Percentiles rank a stretch among this genome's conserved stretches.
phyloP scores from a whole-genome alignment of 2,888 invertebrate genomes.

The Scaptomyza flava region DNA sequence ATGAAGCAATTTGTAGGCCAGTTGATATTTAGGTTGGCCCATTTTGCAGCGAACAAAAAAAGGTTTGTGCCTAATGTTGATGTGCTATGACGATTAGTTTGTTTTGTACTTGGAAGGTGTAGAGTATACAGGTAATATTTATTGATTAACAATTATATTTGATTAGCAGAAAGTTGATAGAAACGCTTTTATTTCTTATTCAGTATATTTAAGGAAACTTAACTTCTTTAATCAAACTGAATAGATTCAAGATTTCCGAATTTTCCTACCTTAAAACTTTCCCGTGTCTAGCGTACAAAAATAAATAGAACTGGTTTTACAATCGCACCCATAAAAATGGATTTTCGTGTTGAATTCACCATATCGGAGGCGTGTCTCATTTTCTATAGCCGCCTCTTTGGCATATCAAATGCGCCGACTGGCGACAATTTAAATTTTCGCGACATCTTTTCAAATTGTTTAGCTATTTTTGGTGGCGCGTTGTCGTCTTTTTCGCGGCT shows the following conservation, averaged over 20 bases:
- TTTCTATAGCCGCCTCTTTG: constrained; percentile 48
- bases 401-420: constrained; percentile 66
- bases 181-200: too few relatives aligned
- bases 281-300: too few relatives aligned
- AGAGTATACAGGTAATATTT: too few relatives aligned
- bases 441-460: constrained; percentile 78
- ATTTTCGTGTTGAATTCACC: constrained; percentile 18
- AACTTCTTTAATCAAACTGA: too few relatives aligned
- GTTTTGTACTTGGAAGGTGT: too few relatives aligned
- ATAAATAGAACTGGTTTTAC: constrained; percentile 2
- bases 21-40: constrained; percentile 18
- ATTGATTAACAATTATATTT: too few relatives aligned
- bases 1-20: constrained; percentile 74
- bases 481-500: constrained; percentile 40
- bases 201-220: too few relatives aligned
- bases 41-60: too few relatives aligned
- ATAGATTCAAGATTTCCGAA: too few relatives aligned
- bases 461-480: constrained; percentile 70
- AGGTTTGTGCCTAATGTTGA: neutral
- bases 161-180: too few relatives aligned
- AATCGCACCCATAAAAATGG: neutral
- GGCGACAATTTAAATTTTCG: constrained; percentile 54
- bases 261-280: too few relatives aligned
- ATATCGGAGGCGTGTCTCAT: constrained; percentile 44
- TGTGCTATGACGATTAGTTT: too few relatives aligned